Conservation (phyloP, 2,113 vertebrate genomes). For the Stictonetta naevosa region DNA sequence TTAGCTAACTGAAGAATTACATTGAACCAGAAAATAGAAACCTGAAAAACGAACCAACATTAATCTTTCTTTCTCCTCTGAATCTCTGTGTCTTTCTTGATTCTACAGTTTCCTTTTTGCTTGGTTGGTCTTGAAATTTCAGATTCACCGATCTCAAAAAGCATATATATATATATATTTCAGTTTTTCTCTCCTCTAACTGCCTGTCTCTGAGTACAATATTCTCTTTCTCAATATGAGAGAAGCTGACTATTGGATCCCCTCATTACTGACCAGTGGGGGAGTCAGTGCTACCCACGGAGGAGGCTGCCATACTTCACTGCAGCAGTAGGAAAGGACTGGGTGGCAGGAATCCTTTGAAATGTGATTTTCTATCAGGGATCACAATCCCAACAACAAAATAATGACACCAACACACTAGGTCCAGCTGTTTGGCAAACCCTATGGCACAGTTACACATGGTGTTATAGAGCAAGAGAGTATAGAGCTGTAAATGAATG, state of each 20-base stretch:
- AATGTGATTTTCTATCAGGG: background rate
- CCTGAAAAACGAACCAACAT: background rate
- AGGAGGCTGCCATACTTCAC: background rate
- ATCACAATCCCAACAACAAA: background rate
- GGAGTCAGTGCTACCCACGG: background rate
- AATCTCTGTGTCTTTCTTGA: background rate
- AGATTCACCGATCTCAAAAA: background rate
- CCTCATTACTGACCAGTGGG: too few relatives aligned
- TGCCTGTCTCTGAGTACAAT: background rate
- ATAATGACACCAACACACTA: background rate
- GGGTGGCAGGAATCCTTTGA: background rate
- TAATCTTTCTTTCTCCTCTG: background rate
- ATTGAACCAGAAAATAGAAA: background rate
- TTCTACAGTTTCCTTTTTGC: background rate
- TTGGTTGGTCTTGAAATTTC: background rate
- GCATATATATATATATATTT: background rate
- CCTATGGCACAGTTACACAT: background rate
- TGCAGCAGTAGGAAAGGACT: background rate
- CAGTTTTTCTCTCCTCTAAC: accelerated
- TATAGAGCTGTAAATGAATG: background rate
- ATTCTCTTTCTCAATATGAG: background rate
- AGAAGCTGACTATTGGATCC: background rate
- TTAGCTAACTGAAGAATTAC: background rate
- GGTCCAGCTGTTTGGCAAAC: background rate
- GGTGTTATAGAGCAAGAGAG: background rate